Evolutionary conservation across 1,140 invertebrate species (phyloP).

Genomic region (Trypoxylus dichotomus): DNA sequence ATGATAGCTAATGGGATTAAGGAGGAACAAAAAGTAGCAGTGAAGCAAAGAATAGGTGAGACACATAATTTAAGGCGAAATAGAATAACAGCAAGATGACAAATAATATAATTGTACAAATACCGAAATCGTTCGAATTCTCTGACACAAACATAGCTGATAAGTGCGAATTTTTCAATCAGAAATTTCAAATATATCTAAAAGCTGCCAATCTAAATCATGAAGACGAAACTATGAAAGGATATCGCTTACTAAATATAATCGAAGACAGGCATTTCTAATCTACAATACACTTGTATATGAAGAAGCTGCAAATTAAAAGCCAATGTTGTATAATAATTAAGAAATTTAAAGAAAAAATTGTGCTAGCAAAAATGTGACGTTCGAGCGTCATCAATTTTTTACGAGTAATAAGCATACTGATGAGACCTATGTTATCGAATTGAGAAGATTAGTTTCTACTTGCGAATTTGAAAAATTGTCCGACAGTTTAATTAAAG

Average conservation of each 20-base stretch:
- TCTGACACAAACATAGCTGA: too few relatives aligned
- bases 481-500: constrained; percentile 42
- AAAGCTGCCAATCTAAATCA: neutral
- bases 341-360: constrained; percentile 1
- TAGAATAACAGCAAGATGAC: too few relatives aligned
- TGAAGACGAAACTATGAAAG: neutral
- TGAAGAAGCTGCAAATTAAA: neutral
- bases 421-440: constrained; percentile 34
- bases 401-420: neutral
- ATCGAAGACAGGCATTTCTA: neutral
- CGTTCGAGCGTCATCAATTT: constrained; percentile 17
- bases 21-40: too few relatives aligned
- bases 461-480: constrained; percentile 39
- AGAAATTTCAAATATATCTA: neutral
- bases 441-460: constrained; percentile 38
- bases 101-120: too few relatives aligned
- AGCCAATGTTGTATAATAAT: neutral
- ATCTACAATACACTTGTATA: neutral
- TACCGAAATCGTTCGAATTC: too few relatives aligned
- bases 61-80: too few relatives aligned
- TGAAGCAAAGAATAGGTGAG: too few relatives aligned
- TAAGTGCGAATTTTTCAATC: too few relatives aligned
- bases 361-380: constrained; percentile 15
- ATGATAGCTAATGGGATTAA: too few relatives aligned
- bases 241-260: neutral